Evolutionary conservation across 2,888 invertebrate genomes (phyloP).

Genomic region (Trichopoda pennipes): DNA sequence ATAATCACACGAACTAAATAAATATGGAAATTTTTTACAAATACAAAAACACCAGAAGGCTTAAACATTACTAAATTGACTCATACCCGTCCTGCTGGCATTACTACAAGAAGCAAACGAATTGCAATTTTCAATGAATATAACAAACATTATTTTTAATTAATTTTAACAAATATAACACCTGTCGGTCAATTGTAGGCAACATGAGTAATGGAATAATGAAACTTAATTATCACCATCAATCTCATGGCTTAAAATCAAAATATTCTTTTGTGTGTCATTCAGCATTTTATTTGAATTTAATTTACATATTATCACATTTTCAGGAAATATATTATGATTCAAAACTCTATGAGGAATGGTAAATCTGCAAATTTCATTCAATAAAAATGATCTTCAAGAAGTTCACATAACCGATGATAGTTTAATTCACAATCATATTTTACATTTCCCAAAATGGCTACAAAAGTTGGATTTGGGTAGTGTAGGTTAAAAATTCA

Average conservation of each 20-base stretch:
- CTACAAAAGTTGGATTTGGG: too few relatives aligned
- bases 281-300: not conserved
- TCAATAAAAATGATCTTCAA: too few relatives aligned
- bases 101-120: conserved; percentile 12
- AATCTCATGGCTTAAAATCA: conserved; percentile 39
- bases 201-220: conserved; percentile 55
- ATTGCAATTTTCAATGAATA: too few relatives aligned
- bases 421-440: too few relatives aligned
- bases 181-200: conserved; percentile 57
- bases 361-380: too few relatives aligned
- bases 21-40: conserved; percentile 30
- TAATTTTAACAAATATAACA: conserved; percentile 53
- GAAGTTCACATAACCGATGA: too few relatives aligned
- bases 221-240: conserved; percentile 67
- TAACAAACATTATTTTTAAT: conserved; percentile 17
- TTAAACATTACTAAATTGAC: not conserved
- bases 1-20: conserved; percentile 1
- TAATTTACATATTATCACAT: not conserved
- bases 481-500: too few relatives aligned
- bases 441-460: too few relatives aligned
- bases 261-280: conserved; percentile 13
- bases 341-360: too few relatives aligned
- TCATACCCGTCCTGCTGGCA: conserved; percentile 26
- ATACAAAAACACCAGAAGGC: not conserved
- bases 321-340: not conserved